Evolutionary conservation across 2,797 vertebrate species (phyloP).

Genomic region (Chiloscyllium punctatum): DNA sequence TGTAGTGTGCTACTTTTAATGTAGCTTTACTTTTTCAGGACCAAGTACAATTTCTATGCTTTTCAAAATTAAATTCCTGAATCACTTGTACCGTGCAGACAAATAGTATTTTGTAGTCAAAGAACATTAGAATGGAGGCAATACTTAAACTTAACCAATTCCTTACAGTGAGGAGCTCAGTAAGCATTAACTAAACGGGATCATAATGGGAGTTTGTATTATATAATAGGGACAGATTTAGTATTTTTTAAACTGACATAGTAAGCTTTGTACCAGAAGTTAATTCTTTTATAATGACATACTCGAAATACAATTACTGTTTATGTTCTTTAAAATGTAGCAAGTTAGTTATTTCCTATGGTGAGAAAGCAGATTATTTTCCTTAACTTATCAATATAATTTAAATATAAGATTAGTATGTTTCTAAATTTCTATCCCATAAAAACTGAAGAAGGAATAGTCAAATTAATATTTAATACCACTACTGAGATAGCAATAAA

Average conservation of each 20-base stretch:
- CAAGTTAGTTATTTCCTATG: background rate
- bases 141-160: background rate
- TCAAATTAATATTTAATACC: background rate
- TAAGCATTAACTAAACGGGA: background rate
- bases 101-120: background rate
- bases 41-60: background rate
- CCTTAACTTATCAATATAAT: background rate
- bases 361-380: background rate
- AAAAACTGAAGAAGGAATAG: background rate
- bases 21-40: background rate
- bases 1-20: background rate
- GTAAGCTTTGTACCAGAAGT: background rate
- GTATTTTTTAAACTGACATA: background rate
- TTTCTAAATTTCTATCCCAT: background rate
- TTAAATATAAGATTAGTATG: background rate
- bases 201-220: background rate
- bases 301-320: background rate
- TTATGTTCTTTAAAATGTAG: background rate
- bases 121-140: background rate
- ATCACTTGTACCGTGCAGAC: background rate
- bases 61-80: background rate
- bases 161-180: background rate
- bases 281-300: conserved; percentile 13
- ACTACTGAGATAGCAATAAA: background rate
- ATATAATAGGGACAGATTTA: background rate